Conservation (phyloP, 1,140 invertebrate genomes). For the Brachionus rotundiformis region DNA sequence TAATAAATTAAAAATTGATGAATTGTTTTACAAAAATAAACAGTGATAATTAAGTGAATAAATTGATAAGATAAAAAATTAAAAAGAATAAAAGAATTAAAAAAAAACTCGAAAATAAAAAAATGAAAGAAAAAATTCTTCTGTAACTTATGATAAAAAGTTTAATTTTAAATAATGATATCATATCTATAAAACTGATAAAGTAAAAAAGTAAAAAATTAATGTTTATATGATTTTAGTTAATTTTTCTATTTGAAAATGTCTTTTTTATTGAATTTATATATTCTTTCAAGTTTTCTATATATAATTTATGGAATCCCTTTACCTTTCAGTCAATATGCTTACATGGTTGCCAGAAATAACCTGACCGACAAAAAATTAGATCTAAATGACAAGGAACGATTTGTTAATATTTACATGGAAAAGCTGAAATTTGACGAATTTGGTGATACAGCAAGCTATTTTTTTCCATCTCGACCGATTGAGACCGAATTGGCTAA, state of each 20-base stretch:
- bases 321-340: slow-evolving; percentile 47
- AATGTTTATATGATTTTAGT: not conserved
- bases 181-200: not conserved
- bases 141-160: too few species aligned
- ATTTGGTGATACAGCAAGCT: slow-evolving; percentile 5
- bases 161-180: not conserved
- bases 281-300: not conserved
- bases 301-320: not conserved
- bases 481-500: slow-evolving; percentile 16
- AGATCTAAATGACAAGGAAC: slow-evolving; percentile 24
- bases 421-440: slow-evolving; percentile 29
- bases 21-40: too few species aligned
- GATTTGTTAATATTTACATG: slow-evolving; percentile 38
- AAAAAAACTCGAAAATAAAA: not conserved
- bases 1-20: too few species aligned
- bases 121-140: not conserved
- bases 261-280: too few species aligned
- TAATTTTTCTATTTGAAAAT: too few species aligned
- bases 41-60: too few species aligned
- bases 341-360: slow-evolving; percentile 44
- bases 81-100: too few species aligned
- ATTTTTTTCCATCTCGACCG: slow-evolving; percentile 49
- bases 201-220: not conserved
- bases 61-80: too few species aligned
- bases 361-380: not conserved